A percentile compares a stretch with the other conserved stretches of the same genome.
phyloP scores from a whole-genome alignment of 2,113 vertebrate genomes.

The Albula glossodonta region DNA sequence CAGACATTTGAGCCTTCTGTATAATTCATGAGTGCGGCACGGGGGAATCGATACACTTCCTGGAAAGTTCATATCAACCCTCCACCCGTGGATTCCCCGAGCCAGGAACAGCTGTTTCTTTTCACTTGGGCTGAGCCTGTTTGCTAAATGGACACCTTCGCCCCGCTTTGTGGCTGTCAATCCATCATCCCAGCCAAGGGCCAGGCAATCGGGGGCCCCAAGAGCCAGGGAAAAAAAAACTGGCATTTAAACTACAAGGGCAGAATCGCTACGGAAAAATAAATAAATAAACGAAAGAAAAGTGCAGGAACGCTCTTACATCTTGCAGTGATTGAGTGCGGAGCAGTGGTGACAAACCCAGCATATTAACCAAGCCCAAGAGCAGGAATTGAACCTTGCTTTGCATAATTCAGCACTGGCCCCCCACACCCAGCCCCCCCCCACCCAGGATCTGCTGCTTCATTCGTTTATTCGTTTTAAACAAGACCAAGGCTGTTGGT shows the following conservation, averaged over 20 bases:
- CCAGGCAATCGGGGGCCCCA: constrained; percentile 37
- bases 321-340: constrained; percentile 53
- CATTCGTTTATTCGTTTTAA: neutral
- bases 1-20: constrained; percentile 66
- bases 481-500: neutral
- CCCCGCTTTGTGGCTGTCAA: constrained; percentile 54
- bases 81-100: constrained; percentile 47
- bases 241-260: constrained; percentile 53
- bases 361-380: constrained; percentile 29
- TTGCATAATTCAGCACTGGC: neutral
- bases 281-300: constrained; percentile 15
- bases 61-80: constrained; percentile 61
- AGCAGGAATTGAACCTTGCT: neutral
- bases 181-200: constrained; percentile 60
- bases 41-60: constrained; percentile 56
- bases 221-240: constrained; percentile 25
- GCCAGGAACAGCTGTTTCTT: constrained; percentile 45
- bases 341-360: constrained; percentile 43
- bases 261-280: neutral
- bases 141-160: constrained; percentile 62
- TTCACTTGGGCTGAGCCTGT: constrained; percentile 49
- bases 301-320: constrained; percentile 50
- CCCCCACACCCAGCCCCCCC: neutral
- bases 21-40: constrained; percentile 69
- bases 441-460: neutral